Base-by-base conservation (phyloP, 2,113 vertebrate genomes). In the Eretmochelys imbricata region DNA sequence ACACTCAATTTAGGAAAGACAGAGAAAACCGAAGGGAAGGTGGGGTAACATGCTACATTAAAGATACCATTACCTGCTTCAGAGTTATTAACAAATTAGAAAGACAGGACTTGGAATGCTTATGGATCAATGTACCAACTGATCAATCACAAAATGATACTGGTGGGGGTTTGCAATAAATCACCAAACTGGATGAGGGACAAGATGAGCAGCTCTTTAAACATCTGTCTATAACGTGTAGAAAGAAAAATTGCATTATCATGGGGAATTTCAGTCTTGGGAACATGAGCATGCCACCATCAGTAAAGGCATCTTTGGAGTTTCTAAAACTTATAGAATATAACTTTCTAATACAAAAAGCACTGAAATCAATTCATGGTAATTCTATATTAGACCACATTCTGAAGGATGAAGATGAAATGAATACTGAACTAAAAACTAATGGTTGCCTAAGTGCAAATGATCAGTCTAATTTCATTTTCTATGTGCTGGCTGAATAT, bases 41-140 rank as follows among this genome's bases (percentile, higher is more conserved):
- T 3, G 55, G 6, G 48, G 80, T 19, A 10, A 72, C 84, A 49
- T 31, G 5, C 31, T 76, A 76, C n/a, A 20, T 3, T 48, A 80
- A 96, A 85, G 48, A 82, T 2, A 90, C 42, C 6, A 80, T 84
- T 90, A 90, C 25, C 51, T 95, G 38, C 22, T 82, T 25, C 85
- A 84, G 93, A 94, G 82, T 35, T 88, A 84, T 72, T 82, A 81
- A 80, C 25, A 50, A 86, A 80, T 13, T 84, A 38, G 25, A 13
- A 22, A 79, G 84, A 82, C 76, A 65, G 17, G 7, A 2, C 53
- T 38, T 89, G 10, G 29, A 57, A 89, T 90, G 51, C 42, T 87
- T 93, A 91, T 90, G 87, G 82, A 93, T 81, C 80, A 93, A 59
- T 20, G 65, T 89, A 93, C 87, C 87, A 89, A 90, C 92, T 85